These are phyloP conservation scores for Megatriorchis doriae DNA, from an alignment of 2,113 vertebrate species.

Conservation along the genomic window DNA sequence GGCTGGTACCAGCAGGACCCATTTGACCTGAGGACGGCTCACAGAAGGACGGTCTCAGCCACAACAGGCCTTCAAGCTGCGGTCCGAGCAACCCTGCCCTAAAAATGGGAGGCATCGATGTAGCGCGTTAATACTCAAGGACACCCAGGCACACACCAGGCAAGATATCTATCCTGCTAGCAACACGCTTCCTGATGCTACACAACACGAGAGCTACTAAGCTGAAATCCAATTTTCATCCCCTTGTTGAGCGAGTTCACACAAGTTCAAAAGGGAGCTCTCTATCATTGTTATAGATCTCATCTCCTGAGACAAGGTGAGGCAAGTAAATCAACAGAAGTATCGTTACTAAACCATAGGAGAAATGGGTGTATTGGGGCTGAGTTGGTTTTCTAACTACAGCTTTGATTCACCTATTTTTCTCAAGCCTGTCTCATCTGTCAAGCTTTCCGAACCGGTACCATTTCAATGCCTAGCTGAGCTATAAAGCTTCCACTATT, in stretches of 20 bases:
- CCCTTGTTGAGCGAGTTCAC: neutral
- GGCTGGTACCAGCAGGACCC: neutral
- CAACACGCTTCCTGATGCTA: neutral
- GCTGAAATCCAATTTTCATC: conserved; percentile 9
- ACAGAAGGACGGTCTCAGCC: neutral
- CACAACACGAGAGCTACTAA: neutral
- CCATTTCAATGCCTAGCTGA: neutral
- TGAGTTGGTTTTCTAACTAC: neutral
- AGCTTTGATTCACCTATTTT: neutral
- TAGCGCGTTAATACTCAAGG: neutral
- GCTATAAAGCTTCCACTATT: neutral
- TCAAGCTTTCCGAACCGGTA: neutral
- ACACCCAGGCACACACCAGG: neutral
- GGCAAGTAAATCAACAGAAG: conserved; percentile 13
- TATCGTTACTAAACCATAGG: neutral
- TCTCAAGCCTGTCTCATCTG: neutral
- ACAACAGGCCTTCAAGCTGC: neutral
- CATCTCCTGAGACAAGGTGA: neutral
- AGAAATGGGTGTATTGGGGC: neutral
- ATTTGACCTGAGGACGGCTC: neutral
- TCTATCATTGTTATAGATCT: neutral
- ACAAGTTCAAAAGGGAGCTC: neutral
- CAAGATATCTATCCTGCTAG: neutral
- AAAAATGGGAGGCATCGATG: neutral
- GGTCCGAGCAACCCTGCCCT: neutral